Conservation (phyloP, 2,888 invertebrate genomes). For the Pristionchus japonicus region DNA sequence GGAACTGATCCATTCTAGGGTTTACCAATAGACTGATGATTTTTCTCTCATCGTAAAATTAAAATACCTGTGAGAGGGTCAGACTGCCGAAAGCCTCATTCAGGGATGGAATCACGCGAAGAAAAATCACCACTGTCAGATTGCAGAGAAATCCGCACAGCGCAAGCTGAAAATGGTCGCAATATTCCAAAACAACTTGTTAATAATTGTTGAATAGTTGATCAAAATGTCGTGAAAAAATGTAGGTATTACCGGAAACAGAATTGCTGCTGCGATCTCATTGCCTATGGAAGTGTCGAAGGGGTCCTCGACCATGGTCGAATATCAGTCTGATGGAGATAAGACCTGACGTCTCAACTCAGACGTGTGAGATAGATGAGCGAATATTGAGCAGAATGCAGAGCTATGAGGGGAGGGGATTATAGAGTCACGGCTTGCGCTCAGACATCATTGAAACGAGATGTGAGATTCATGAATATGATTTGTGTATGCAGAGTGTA, state of each 20-base stretch:
- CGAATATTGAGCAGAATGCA: not conserved
- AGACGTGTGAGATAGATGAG: not conserved
- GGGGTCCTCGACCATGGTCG: not conserved
- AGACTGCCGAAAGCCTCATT: conserved; percentile 55
- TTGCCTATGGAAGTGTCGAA: not conserved
- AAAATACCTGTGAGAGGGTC: conserved; percentile 48
- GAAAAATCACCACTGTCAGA: conserved; percentile 54
- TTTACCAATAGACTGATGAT: not conserved
- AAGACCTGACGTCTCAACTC: not conserved
- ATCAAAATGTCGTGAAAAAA: not conserved
- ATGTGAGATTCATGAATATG: not conserved
- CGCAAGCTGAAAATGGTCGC: conserved; percentile 53
- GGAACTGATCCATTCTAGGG: too few species aligned
- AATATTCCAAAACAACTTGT: too few species aligned
- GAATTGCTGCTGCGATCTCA: not conserved
- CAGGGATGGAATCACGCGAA: conserved; percentile 50
- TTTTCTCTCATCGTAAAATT: not conserved
- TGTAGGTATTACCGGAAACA: not conserved
- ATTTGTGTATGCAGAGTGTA: not conserved
- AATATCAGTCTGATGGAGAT: not conserved
- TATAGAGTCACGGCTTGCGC: not conserved
- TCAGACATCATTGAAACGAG: not conserved
- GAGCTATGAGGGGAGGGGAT: not conserved
- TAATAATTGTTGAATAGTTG: too few species aligned
- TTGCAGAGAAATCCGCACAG: conserved; percentile 53